These are phyloP conservation scores for Dryococelus australis DNA, from an alignment of 2,888 invertebrate species.

Conservation along the genomic window DNA sequence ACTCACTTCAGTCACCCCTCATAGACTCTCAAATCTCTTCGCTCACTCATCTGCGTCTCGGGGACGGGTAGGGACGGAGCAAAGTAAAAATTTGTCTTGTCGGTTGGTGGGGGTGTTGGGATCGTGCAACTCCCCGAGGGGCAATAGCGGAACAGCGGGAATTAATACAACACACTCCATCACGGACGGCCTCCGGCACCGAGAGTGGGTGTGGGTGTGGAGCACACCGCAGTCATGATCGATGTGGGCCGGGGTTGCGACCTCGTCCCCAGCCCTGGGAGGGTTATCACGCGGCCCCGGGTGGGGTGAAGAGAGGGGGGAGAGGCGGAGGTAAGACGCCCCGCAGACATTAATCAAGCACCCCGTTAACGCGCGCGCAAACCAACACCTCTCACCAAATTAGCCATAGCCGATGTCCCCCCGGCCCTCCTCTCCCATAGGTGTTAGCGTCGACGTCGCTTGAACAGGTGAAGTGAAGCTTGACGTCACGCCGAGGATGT, in stretches of 20 bases:
- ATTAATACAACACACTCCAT: constrained; percentile 16
- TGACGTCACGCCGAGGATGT: no score
- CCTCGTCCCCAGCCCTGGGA: no score
- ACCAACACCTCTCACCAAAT: neutral
- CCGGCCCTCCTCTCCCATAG: no score
- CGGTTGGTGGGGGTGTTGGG: neutral
- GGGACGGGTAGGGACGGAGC: no score
- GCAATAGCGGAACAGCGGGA: neutral
- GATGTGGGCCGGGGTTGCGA: neutral
- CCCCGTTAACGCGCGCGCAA: neutral
- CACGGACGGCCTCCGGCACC: neutral
- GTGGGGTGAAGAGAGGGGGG: neutral
- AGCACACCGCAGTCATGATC: neutral
- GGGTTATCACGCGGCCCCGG: neutral
- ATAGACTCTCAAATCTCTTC: no score
- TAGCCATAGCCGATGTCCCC: neutral
- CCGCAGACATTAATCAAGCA: neutral
- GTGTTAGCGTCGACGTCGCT: no score
- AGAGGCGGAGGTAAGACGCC: neutral
- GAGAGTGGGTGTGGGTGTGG: no score
- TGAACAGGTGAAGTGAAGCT: no score
- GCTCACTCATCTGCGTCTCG: no score
- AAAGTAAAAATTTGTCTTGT: no score
- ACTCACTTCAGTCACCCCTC: no score
- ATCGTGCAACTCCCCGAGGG: neutral